phyloP scores from a whole-genome alignment of 2,888 invertebrate genomes.

The Eilema sororculum region DNA sequence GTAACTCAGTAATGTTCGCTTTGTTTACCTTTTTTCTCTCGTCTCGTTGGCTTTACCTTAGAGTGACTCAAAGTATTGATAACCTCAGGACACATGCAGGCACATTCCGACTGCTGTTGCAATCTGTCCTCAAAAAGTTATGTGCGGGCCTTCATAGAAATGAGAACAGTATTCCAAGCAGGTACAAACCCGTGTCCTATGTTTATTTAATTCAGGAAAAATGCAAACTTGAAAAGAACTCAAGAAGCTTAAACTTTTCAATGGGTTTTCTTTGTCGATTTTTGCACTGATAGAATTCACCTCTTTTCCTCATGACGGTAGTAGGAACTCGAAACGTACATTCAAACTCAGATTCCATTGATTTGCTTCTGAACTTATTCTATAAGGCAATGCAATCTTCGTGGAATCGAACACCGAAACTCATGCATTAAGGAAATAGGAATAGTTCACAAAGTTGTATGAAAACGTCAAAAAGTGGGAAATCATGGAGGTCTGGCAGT shows the following conservation, averaged over 20 bases:
- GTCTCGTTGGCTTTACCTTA: no score
- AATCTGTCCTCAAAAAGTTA: no score
- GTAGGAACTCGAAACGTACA: neutral
- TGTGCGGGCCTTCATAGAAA: neutral
- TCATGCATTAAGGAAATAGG: constrained; percentile 36
- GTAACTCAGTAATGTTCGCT: no score
- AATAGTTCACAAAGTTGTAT: constrained; percentile 47
- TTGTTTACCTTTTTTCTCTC: no score
- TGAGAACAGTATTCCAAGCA: neutral
- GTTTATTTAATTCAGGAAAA: no score
- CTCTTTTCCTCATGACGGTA: neutral
- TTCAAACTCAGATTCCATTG: neutral
- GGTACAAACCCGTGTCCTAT: no score
- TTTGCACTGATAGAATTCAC: neutral
- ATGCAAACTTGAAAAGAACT: neutral
- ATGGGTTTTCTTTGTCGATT: neutral
- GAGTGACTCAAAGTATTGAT: no score
- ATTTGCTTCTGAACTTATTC: constrained; percentile 19
- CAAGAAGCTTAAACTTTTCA: neutral
- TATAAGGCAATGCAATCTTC: constrained; percentile 22
- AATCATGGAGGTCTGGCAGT: constrained; percentile 58
- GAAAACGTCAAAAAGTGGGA: constrained; percentile 54
- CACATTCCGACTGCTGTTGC: no score
- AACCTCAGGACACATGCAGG: no score
- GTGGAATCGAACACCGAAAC: constrained; percentile 37